Conservation (phyloP, 2,888 invertebrate species). For the Harpalus rufipes region DNA sequence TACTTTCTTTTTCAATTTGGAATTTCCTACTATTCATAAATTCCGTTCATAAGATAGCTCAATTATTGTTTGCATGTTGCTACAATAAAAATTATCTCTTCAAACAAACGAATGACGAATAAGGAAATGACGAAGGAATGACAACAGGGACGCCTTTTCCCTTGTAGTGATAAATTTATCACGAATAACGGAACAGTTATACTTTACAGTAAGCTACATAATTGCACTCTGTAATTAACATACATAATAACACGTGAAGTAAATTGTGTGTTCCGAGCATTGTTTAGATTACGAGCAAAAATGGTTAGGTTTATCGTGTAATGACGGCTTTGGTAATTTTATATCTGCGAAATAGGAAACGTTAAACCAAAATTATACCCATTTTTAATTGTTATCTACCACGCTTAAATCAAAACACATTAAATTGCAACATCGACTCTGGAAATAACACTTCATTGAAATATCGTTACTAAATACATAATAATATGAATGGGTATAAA, state of each 20-base stretch:
- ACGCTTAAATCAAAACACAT: too few species aligned
- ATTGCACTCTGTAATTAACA: conserved; percentile 26
- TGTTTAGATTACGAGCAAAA: not conserved
- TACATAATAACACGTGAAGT: conserved; percentile 14
- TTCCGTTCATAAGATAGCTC: not conserved
- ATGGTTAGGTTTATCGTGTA: not conserved
- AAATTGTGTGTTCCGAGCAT: not conserved
- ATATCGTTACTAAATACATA: too few species aligned
- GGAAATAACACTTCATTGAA: too few species aligned
- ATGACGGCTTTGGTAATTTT: not conserved
- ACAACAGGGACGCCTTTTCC: conserved; percentile 4
- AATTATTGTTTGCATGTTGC: conserved; percentile 9
- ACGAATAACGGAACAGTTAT: conserved; percentile 21
- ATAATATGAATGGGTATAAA: too few species aligned
- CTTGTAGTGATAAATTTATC: conserved; percentile 24
- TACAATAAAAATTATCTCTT: not conserved
- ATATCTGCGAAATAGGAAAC: not conserved
- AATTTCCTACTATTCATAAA: conserved; percentile 1
- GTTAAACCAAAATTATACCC: not conserved
- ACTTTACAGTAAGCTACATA: conserved; percentile 10
- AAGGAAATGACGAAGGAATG: conserved; percentile 5
- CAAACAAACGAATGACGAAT: not conserved
- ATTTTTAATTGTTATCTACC: not conserved
- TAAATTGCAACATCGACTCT: too few species aligned
- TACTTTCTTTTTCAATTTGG: conserved; percentile 19